Evolutionary conservation across 2,888 invertebrate species (phyloP).

Genomic region (Lordiphosa andalusiaca): DNA sequence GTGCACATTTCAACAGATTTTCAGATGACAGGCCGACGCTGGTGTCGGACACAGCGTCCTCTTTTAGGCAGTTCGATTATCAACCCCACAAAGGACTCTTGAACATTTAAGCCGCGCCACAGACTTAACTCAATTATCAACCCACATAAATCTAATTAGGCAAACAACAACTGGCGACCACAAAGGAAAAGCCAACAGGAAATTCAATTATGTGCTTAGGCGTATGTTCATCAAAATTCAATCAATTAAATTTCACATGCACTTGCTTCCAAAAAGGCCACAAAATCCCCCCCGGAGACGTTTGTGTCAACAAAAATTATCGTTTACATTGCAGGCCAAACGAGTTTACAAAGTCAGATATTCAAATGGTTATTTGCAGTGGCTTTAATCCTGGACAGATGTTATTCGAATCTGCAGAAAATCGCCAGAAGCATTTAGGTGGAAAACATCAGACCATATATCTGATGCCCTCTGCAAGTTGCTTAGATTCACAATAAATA

Average conservation of each 20-base stretch:
- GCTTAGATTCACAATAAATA: too few relatives aligned
- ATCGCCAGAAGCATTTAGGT: too few relatives aligned
- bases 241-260: constrained; percentile 34
- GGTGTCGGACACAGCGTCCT: background rate
- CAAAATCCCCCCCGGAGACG: constrained; percentile 13
- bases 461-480: too few relatives aligned
- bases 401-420: too few relatives aligned
- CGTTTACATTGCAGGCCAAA: constrained; percentile 14
- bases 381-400: too few relatives aligned
- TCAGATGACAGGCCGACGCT: constrained; percentile 23
- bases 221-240: constrained; percentile 24
- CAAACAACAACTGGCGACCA: constrained; percentile 2
- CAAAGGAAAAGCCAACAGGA: constrained; percentile 18
- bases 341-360: constrained; percentile 4
- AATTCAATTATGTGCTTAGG: constrained; percentile 16
- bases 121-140: background rate
- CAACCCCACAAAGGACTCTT: background rate
- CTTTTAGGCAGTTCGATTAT: constrained; percentile 33
- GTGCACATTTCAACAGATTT: constrained; percentile 46
- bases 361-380: background rate
- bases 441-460: too few relatives aligned
- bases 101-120: background rate
- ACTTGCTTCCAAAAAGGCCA: background rate
- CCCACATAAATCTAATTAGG: constrained; percentile 31
- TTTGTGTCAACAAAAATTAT: constrained; percentile 31